These are phyloP conservation scores for Vulpes lagopus DNA, from an alignment of 2,113 vertebrate species.

Conservation along the genomic window DNA sequence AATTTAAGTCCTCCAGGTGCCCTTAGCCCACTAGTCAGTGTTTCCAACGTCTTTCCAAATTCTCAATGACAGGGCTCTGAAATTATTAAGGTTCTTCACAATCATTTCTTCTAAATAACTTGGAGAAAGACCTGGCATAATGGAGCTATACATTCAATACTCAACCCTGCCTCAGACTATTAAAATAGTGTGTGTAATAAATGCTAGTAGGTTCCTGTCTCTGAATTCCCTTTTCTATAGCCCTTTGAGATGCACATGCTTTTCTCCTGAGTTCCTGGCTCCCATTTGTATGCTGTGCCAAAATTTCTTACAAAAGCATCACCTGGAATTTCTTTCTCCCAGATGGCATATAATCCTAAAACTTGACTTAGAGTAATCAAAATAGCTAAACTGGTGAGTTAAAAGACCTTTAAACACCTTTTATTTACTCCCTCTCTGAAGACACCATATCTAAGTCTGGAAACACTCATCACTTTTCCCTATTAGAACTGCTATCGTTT, in stretches of 20 bases:
- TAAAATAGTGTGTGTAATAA: background rate
- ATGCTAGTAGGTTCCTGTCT: background rate
- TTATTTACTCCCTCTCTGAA: background rate
- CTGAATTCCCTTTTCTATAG: background rate
- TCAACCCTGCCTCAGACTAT: background rate
- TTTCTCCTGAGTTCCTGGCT: background rate
- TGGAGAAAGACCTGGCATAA: background rate
- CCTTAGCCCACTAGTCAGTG: too few relatives aligned
- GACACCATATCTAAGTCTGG: background rate
- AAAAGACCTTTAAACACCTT: background rate
- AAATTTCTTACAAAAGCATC: background rate
- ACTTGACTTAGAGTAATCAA: background rate
- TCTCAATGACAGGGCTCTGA: background rate
- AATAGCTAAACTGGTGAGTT: background rate
- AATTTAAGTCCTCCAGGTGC: background rate
- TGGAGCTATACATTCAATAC: background rate
- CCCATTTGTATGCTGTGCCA: background rate
- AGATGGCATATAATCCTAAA: background rate
- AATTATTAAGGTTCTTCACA: background rate
- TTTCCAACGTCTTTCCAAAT: background rate
- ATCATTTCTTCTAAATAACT: background rate
- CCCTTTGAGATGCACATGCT: background rate
- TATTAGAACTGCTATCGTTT: background rate
- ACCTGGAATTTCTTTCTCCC: background rate
- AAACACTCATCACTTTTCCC: background rate